Conservation (phyloP, 1,140 invertebrate genomes). For the Trichonephila clavata region DNA sequence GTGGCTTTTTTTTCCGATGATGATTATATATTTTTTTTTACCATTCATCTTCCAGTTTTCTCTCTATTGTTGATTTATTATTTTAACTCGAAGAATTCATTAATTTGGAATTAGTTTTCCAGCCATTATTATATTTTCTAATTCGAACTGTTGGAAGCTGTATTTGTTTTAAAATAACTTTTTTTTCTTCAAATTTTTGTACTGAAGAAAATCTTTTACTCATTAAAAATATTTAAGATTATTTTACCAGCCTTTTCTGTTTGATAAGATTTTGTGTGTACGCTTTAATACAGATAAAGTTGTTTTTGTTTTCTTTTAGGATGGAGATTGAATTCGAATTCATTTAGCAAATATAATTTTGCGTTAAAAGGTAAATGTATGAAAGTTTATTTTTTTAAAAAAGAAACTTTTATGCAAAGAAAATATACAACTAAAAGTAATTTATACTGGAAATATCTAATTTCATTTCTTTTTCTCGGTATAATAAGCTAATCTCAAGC, state of each 20-base stretch:
- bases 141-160: neutral
- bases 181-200: neutral
- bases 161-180: neutral
- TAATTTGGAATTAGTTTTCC: slow-evolving; percentile 71
- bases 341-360: neutral
- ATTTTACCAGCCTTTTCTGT: neutral
- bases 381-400: neutral
- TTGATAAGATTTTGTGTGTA: neutral
- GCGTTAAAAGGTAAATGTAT: neutral
- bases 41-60: slow-evolving; percentile 20
- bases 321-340: neutral
- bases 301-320: neutral
- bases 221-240: slow-evolving; percentile 59
- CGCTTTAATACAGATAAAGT: neutral
- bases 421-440: neutral
- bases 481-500: neutral
- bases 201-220: neutral
- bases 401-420: neutral
- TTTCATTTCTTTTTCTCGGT: neutral
- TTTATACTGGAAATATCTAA: neutral
- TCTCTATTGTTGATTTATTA: slow-evolving; percentile 55
- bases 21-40: slow-evolving; percentile 24
- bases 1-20: slow-evolving; percentile 17
- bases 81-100: slow-evolving; percentile 56
- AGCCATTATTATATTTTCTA: slow-evolving; percentile 52